These are phyloP conservation scores for Lasioglossum lativentre DNA, from an alignment of 2,888 invertebrate species.

Conservation along the genomic window DNA sequence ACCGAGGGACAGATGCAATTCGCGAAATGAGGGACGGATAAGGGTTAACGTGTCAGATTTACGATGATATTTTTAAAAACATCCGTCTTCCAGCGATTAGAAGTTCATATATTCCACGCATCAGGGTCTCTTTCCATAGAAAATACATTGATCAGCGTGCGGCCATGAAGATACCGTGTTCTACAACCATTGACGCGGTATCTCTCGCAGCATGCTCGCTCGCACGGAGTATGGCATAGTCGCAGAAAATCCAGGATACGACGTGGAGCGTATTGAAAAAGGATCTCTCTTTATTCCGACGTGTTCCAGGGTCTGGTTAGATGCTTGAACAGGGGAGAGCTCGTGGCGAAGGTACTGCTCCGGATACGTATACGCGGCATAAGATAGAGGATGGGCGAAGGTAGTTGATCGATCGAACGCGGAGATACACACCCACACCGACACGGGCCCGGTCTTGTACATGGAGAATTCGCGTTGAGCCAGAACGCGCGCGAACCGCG, in stretches of 20 bases:
- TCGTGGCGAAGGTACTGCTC: neutral
- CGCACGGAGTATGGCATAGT: neutral
- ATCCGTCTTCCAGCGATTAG: neutral
- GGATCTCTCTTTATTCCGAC: constrained; percentile 42
- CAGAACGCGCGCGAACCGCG: constrained; percentile 14
- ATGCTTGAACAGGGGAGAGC: neutral
- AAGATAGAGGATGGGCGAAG: neutral
- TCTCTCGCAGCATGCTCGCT: neutral
- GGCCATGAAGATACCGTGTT: neutral
- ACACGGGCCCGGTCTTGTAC: neutral
- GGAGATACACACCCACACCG: constrained; percentile 7
- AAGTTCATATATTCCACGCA: neutral
- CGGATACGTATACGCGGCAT: neutral
- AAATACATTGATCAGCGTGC: neutral
- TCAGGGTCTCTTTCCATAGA: neutral
- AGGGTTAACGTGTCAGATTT: no score
- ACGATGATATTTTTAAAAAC: neutral
- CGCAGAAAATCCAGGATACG: constrained; percentile 9
- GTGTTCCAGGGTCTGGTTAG: constrained; percentile 12
- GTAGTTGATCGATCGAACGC: constrained; percentile 49
- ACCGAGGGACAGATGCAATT: no score
- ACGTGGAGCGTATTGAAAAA: constrained; percentile 35
- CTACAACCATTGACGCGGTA: neutral
- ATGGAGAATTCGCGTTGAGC: constrained; percentile 11
- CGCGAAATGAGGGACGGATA: no score